Evolutionary conservation across 2,113 vertebrate species (phyloP).

Genomic region (Calidris pygmaea): DNA sequence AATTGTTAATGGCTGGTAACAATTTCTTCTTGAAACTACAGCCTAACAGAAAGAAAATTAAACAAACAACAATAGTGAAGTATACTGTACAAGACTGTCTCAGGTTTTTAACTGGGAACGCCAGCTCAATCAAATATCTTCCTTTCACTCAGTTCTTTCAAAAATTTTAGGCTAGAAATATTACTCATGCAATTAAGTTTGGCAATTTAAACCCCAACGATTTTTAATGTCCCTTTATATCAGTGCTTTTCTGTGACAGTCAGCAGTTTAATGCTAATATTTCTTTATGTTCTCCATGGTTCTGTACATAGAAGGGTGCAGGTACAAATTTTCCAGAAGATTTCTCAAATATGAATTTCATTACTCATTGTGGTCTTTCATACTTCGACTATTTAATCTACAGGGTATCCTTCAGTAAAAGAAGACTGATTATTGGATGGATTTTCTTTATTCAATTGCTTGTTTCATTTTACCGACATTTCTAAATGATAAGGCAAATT

Average conservation of each 20-base stretch:
- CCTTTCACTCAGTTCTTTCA: background rate
- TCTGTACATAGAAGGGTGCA: background rate
- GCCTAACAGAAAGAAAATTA: background rate
- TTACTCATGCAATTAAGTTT: background rate
- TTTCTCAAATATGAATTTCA: background rate
- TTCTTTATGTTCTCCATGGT: background rate
- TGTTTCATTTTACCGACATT: background rate
- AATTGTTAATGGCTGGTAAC: background rate
- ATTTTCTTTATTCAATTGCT: background rate
- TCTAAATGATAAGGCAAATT: background rate
- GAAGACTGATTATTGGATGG: background rate
- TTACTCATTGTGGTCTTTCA: background rate
- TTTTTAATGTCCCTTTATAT: background rate
- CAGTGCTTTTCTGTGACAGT: background rate
- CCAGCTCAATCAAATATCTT: background rate
- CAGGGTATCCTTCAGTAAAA: background rate
- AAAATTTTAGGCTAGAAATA: background rate
- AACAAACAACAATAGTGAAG: background rate
- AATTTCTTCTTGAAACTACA: background rate
- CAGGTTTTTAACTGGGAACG: background rate
- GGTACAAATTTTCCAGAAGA: background rate
- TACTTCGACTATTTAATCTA: background rate
- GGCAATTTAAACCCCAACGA: background rate
- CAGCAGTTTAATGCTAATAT: background rate
- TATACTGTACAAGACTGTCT: background rate